These are phyloP conservation scores for Tragelaphus scriptus DNA, from an alignment of 2,113 vertebrate genomes.

Conservation along the genomic window DNA sequence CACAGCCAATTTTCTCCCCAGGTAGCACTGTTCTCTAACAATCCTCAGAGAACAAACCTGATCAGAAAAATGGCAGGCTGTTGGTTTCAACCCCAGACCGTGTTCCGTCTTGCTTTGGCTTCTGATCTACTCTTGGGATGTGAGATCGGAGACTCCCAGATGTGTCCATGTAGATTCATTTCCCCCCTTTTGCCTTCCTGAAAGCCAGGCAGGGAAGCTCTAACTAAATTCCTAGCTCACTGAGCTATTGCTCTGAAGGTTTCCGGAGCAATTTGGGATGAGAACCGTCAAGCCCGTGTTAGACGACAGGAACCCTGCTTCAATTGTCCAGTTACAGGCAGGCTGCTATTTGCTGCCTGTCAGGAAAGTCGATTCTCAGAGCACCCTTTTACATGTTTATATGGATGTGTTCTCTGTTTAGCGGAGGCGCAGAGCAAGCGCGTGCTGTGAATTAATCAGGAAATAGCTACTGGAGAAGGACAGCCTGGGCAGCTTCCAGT, in stretches of 20 bases:
- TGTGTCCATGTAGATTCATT: not conserved
- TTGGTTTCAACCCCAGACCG: not conserved
- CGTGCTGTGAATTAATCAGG: slow-evolving; percentile 57
- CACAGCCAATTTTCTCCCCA: not conserved
- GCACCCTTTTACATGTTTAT: slow-evolving; percentile 17
- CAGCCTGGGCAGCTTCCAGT: not conserved
- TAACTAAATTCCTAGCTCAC: not conserved
- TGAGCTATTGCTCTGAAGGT: not conserved
- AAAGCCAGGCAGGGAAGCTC: not conserved
- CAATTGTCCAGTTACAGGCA: slow-evolving; percentile 11
- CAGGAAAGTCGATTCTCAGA: slow-evolving; percentile 44
- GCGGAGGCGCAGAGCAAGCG: not conserved
- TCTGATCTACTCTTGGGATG: not conserved
- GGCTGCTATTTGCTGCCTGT: slow-evolving; percentile 46
- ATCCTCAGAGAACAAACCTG: not conserved
- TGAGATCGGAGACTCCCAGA: not conserved
- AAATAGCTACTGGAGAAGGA: not conserved
- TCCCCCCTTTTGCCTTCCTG: not conserved
- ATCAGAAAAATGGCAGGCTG: not conserved
- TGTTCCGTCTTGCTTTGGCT: not conserved
- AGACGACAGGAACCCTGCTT: not conserved
- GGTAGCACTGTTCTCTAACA: not conserved
- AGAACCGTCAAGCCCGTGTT: not conserved
- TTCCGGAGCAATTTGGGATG: not conserved
- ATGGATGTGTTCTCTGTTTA: slow-evolving; percentile 12